These are phyloP conservation scores for Trinorchestia longiramus DNA, from an alignment of 1,140 invertebrate species.

Conservation along the genomic window DNA sequence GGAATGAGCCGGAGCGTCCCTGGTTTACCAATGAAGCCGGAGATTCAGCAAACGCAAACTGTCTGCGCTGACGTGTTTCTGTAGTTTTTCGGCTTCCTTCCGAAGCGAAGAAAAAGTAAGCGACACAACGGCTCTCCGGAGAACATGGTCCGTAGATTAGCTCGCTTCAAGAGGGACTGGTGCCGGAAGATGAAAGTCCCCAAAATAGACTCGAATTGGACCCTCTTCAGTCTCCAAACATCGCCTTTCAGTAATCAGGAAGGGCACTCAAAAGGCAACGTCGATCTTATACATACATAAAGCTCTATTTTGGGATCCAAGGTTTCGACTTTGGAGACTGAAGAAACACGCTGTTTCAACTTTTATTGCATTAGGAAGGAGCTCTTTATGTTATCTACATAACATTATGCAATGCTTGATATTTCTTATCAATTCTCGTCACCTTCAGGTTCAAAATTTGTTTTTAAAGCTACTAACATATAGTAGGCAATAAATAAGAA, in stretches of 20 bases:
- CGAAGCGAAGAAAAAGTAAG: conserved; percentile 40
- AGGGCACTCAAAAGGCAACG: not conserved
- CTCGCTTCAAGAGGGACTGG: conserved; percentile 47
- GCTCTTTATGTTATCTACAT: too few relatives aligned
- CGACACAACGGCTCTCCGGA: conserved; percentile 48
- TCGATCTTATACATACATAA: not conserved
- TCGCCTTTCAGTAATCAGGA: not conserved
- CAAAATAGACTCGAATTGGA: conserved; percentile 15
- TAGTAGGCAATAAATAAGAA: too few relatives aligned
- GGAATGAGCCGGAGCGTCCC: not conserved
- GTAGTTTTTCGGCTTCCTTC: conserved; percentile 35
- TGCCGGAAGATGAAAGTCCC: conserved; percentile 17
- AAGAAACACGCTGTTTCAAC: not conserved
- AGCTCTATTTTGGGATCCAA: not conserved
- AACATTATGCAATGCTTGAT: too few relatives aligned
- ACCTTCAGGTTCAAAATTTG: too few relatives aligned
- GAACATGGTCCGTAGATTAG: conserved; percentile 53
- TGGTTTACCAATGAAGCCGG: not conserved
- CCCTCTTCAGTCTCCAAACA: not conserved
- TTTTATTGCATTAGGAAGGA: not conserved
- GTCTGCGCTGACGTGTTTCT: conserved; percentile 7
- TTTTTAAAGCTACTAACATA: too few relatives aligned
- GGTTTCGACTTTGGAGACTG: too few relatives aligned
- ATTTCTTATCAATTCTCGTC: too few relatives aligned
- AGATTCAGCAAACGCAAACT: conserved; percentile 49